Evolutionary conservation across 2,888 invertebrate genomes (phyloP).

Genomic region (Boloria selene): DNA sequence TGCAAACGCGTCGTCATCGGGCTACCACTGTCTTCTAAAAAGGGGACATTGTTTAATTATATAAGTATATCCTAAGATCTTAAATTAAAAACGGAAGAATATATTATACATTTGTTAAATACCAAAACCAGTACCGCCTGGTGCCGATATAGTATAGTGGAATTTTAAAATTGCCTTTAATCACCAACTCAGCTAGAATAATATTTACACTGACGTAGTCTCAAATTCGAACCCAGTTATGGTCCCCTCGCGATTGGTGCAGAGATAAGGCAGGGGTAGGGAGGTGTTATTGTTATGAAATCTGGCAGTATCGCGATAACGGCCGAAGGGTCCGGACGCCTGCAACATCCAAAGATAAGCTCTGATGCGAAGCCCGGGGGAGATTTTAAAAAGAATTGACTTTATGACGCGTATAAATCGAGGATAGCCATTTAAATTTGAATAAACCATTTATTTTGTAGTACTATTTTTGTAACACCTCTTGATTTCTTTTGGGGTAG

Average conservation of each 20-base stretch:
- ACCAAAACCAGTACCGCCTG: background rate
- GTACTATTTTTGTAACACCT: background rate
- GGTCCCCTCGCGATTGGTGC: conserved; percentile 68
- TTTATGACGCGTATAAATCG: conserved; percentile 53
- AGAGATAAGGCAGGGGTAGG: conserved; percentile 59
- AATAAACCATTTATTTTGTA: conserved; percentile 32
- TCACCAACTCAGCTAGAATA: conserved; percentile 33
- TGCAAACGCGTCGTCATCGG: no score
- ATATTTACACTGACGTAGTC: conserved; percentile 31
- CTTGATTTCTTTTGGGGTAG: background rate
- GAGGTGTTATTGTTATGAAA: conserved; percentile 71
- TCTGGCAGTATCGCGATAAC: conserved; percentile 75
- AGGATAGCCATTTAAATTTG: conserved; percentile 27
- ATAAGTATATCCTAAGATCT: no score
- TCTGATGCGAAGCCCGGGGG: conserved; percentile 60
- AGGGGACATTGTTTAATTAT: no score
- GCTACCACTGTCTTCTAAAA: no score
- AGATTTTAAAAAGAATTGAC: conserved; percentile 54
- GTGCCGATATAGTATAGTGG: background rate
- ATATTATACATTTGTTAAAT: conserved; percentile 1
- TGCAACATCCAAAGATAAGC: conserved; percentile 70
- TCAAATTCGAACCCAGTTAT: conserved; percentile 44
- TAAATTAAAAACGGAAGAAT: background rate
- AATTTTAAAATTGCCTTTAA: conserved; percentile 11
- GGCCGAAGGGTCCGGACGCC: conserved; percentile 68